These are phyloP conservation scores for Ficedula albicollis DNA, from an alignment of 2,797 vertebrate species.

Conservation along the genomic window DNA sequence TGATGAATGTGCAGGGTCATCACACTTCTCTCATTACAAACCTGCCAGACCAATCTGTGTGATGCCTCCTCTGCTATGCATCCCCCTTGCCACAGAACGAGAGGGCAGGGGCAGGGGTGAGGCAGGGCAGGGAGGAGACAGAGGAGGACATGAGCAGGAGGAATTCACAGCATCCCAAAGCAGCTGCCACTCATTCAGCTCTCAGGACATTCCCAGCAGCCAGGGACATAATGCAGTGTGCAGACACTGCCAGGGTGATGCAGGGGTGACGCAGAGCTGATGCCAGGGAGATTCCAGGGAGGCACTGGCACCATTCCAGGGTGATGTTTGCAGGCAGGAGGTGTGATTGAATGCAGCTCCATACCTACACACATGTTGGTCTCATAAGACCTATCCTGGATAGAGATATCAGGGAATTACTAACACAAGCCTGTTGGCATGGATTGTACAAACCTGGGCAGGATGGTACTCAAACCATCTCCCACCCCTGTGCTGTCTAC, in stretches of 20 bases:
- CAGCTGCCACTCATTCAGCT: background rate
- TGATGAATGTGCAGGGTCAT: conserved; percentile 42
- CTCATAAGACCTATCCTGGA: background rate
- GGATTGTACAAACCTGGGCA: background rate
- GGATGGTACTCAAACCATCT: background rate
- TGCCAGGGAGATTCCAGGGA: background rate
- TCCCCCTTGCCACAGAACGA: background rate
- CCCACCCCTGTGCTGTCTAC: background rate
- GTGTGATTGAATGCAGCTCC: background rate
- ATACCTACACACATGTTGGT: background rate
- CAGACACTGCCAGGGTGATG: background rate
- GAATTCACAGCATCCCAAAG: background rate
- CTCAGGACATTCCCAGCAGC: background rate
- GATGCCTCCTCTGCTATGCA: background rate
- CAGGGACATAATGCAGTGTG: background rate
- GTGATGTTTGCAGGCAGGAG: background rate
- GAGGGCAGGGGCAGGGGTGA: background rate
- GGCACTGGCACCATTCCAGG: background rate
- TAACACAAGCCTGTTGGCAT: background rate
- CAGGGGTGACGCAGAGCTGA: background rate
- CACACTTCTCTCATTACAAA: conserved; percentile 1
- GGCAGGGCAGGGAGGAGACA: background rate
- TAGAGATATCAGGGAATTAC: background rate
- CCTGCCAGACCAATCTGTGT: background rate
- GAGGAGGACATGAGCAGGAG: background rate